Conservation (phyloP, 2,797 vertebrate species). For the Ambastaia sidthimunki region DNA sequence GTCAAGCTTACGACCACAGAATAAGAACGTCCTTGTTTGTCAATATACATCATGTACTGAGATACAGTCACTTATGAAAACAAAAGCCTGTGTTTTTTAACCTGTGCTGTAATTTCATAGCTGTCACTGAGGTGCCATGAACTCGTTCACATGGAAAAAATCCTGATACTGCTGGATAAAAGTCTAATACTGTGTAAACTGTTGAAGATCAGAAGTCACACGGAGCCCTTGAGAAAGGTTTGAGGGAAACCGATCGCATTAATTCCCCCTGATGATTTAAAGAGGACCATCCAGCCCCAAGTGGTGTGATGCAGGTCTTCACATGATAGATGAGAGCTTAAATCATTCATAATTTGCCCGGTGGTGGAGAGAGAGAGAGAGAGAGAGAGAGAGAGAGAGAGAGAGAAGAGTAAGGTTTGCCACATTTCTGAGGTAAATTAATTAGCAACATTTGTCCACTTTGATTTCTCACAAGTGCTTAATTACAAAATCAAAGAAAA, state of each 20-base stretch:
- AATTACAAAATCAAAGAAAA: conserved; percentile 20
- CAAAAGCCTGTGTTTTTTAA: not conserved
- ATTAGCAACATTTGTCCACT: conserved; percentile 20
- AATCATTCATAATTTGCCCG: not conserved
- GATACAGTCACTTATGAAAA: not conserved
- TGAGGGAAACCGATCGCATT: conserved; percentile 18
- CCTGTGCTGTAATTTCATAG: not conserved
- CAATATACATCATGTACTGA: not conserved
- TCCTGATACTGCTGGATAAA: not conserved
- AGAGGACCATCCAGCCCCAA: conserved; percentile 18
- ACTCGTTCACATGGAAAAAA: not conserved
- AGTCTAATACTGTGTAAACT: not conserved
- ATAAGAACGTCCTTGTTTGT: not conserved
- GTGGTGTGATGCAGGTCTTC: conserved; percentile 13
- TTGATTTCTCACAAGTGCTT: conserved; percentile 27
- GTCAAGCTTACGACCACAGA: not conserved
- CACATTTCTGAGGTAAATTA: conserved; percentile 14
- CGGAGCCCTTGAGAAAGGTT: not conserved
- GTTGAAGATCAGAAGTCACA: conserved; percentile 4
- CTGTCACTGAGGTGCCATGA: not conserved
- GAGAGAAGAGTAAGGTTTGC: not conserved
- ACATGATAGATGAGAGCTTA: conserved; percentile 33
- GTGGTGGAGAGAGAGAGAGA: not conserved
- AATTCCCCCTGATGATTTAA: conserved; percentile 29
- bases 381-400: conserved; percentile 7